phyloP scores from a whole-genome alignment of 2,797 vertebrate species.

The Artibeus lituratus region DNA sequence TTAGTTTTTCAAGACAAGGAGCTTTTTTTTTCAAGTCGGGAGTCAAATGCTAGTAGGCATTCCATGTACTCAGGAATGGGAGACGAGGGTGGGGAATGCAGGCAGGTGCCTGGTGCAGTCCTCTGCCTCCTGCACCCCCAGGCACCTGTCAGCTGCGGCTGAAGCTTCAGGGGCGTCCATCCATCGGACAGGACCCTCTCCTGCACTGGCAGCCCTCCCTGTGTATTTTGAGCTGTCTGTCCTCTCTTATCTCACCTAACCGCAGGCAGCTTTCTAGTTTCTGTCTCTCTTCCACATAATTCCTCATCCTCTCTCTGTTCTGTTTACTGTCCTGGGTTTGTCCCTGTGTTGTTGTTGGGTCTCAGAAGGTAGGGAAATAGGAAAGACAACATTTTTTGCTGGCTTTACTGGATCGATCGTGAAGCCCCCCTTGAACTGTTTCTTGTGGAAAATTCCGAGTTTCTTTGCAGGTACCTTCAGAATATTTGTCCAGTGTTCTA shows the following conservation, averaged over 20 bases:
- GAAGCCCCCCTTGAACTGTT: not conserved
- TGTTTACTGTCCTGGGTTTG: not conserved
- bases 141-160: not conserved
- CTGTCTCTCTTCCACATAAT: not conserved
- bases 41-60: not conserved
- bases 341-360: not conserved
- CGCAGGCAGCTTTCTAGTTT: not conserved
- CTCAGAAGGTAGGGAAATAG: not conserved
- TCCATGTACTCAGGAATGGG: not conserved
- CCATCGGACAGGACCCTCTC: not conserved
- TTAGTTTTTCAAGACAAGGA: not conserved
- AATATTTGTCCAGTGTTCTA: not conserved
- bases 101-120: not conserved
- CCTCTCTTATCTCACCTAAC: not conserved
- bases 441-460: not conserved
- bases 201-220: not conserved
- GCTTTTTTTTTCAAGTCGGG: not conserved
- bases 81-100: not conserved
- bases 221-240: not conserved
- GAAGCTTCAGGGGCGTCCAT: not conserved
- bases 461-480: not conserved
- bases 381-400: not conserved
- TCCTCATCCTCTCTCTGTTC: not conserved
- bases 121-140: not conserved
- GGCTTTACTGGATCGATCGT: not conserved